Evolutionary conservation across 2,113 vertebrate species (phyloP).

Genomic region (Otolemur garnettii): DNA sequence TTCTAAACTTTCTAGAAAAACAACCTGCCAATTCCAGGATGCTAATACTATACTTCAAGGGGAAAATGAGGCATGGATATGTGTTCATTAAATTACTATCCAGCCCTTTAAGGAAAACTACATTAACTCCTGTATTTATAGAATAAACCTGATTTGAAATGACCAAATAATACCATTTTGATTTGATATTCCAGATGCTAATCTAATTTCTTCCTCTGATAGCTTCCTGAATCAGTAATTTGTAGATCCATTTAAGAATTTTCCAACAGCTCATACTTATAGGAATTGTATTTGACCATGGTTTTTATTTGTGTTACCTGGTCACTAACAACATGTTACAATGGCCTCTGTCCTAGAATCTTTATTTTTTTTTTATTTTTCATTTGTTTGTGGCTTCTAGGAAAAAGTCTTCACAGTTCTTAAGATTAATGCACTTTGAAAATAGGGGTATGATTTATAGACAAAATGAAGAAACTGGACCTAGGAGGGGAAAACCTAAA

Average conservation of each 20-base stretch:
- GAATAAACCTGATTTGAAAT: not conserved
- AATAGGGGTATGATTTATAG: slow-evolving; percentile 28
- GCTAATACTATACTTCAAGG: not conserved
- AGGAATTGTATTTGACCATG: not conserved
- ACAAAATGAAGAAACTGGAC: not conserved
- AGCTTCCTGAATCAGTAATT: not conserved
- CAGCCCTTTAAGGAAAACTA: not conserved
- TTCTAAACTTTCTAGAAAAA: slow-evolving; percentile 10
- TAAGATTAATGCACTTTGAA: not conserved
- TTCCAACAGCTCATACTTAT: not conserved
- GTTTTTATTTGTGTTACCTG: not conserved
- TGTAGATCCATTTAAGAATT: not conserved
- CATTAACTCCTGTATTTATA: not conserved
- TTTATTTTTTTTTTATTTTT: not conserved
- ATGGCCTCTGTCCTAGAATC: not conserved
- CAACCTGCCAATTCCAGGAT: not conserved
- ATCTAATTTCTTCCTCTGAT: not conserved
- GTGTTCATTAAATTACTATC: not conserved
- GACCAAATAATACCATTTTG: not conserved
- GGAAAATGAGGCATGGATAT: not conserved
- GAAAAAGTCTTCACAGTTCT: not conserved
- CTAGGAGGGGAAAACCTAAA: not conserved
- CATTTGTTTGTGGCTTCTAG: not conserved
- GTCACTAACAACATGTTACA: not conserved
- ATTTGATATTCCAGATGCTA: not conserved